Evolutionary conservation across 2,888 invertebrate species (phyloP).

Genomic region (Synanthedon formicaeformis): DNA sequence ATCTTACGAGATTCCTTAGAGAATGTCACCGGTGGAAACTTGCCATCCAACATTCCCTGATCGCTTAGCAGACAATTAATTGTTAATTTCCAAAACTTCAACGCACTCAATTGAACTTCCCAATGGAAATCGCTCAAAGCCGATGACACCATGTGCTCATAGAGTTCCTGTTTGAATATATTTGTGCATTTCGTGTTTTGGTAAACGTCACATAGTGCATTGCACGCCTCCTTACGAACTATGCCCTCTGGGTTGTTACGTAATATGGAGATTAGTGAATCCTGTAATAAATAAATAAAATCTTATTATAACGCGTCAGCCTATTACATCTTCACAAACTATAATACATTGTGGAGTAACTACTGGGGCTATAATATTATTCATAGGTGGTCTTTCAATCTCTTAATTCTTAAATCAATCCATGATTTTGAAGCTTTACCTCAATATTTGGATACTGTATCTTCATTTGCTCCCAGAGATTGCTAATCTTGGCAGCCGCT

Average conservation of each 20-base stretch:
- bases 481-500: conserved; percentile 74
- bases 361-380: no score
- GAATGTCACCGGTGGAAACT: conserved; percentile 83
- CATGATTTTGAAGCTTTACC: conserved; percentile 44
- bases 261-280: conserved; percentile 68
- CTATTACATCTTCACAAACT: no score
- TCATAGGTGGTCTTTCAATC: no score
- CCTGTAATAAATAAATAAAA: conserved; percentile 35
- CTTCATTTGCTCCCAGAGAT: conserved; percentile 75
- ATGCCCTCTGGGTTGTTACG: conserved; percentile 80
- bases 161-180: conserved; percentile 65
- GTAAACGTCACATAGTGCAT: conserved; percentile 75
- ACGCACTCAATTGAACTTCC: conserved; percentile 81
- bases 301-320: no score
- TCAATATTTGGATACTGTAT: conserved; percentile 68
- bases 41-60: conserved; percentile 88
- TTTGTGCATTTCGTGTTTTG: conserved; percentile 72
- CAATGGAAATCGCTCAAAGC: conserved; percentile 81
- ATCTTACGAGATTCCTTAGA: conserved; percentile 84
- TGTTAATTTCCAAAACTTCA: conserved; percentile 79
- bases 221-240: conserved; percentile 79
- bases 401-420: no score
- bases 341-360: no score
- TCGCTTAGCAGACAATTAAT: conserved; percentile 74
- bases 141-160: conserved; percentile 74